phyloP scores from a whole-genome alignment of 2,797 vertebrate species.

The Acanthis flammea region DNA sequence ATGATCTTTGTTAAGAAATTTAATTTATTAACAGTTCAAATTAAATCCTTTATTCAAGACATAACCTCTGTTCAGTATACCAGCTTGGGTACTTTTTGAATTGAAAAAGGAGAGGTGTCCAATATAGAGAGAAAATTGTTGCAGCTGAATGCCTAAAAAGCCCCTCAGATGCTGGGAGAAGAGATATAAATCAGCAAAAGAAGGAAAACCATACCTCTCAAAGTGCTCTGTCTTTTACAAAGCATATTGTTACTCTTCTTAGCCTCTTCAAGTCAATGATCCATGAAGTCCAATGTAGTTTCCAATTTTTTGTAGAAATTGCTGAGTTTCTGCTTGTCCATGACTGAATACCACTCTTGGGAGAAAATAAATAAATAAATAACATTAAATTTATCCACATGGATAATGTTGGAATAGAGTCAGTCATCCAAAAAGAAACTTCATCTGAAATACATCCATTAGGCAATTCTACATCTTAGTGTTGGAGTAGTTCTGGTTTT shows the following conservation, averaged over 20 bases:
- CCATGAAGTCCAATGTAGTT: background rate
- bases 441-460: background rate
- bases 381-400: background rate
- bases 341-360: background rate
- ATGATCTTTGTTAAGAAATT: background rate
- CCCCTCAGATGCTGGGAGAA: background rate
- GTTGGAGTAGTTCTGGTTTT: background rate
- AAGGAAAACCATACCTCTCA: background rate
- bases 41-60: background rate
- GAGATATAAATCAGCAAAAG: background rate
- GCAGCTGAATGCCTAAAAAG: background rate
- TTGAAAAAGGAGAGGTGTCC: background rate
- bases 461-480: background rate
- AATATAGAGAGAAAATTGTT: background rate
- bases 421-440: background rate
- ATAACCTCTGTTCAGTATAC: background rate
- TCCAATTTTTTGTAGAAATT: slow-evolving; percentile 3
- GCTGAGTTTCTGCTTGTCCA: background rate
- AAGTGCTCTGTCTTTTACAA: background rate
- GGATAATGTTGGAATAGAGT: background rate
- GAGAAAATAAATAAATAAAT: background rate
- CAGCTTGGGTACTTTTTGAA: background rate
- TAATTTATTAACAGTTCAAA: background rate
- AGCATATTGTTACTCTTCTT: background rate
- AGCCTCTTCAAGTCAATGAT: background rate